Base-by-base conservation (phyloP, 2,113 vertebrate genomes). In the Anhinga rufa region DNA sequence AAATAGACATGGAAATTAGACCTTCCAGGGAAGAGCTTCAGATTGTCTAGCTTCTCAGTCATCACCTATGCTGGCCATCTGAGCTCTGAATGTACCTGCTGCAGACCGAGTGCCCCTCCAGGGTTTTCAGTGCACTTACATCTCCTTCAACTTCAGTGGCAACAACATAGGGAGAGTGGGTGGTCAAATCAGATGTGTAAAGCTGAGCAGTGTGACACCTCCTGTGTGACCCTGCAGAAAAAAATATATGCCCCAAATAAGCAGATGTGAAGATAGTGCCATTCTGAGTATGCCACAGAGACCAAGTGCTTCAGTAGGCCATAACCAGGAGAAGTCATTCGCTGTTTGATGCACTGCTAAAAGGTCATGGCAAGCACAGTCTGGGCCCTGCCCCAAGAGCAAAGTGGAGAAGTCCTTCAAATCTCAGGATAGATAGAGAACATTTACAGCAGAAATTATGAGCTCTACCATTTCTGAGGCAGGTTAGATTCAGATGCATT, bases 41-140 rank as follows among this genome's bases (percentile, higher is more conserved):
- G 79, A 25, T 28, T 83, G 54, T 46, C 78, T 88, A 92, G 44
- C 18, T 79, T 88, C 74, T 90, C 57, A 19, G 17, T 60, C 40
- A 51, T 18, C 54, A 72, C 15, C 17, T 51, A 21, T 6, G 29
- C 29, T 3, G 10, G 15, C 48, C 60, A n/a, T 9, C 40, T 18
- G 11, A 84, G 57, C 48, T 66, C 90, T 78, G 51, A 55, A 62
- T 0, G 0, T 68, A n/a, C n/a, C 65, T 58, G 42, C 85, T 68
- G 61, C 48, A 61, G 81, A 49, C 14, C 2, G 0, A 4, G 3
- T 0, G 3, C 9, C 49, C 28, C 60, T 31, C 34, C 1, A 0
- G 29, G 19, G 55, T 22, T 78, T 81, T 54, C 55, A 71, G 54
- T 25, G 3, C 58, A 60, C 14, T 17, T 29, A 5, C 38, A 13